Conservation (phyloP, 1,140 invertebrate species). For the Drosophila kohkoa region DNA sequence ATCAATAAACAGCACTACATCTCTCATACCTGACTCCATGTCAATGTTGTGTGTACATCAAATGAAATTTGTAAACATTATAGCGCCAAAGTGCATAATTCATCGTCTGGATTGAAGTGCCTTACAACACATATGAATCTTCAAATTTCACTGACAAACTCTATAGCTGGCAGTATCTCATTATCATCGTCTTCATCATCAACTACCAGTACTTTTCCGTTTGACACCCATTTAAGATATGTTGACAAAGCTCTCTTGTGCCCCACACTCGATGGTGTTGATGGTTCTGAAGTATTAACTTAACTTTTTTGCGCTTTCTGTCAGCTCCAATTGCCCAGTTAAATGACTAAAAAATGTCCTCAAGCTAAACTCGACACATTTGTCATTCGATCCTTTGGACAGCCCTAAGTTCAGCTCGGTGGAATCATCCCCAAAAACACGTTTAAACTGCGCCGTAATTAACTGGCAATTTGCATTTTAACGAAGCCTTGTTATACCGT, state of each 20-base stretch:
- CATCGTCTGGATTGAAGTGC: slow-evolving; percentile 12
- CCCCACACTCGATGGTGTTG: neutral
- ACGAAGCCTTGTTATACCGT: slow-evolving; percentile 17
- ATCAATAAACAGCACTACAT: slow-evolving; percentile 57
- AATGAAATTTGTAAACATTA: slow-evolving; percentile 39
- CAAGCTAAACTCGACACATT: slow-evolving; percentile 45
- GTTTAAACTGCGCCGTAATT: slow-evolving; percentile 50
- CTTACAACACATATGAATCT: slow-evolving; percentile 18
- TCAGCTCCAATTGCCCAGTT: slow-evolving; percentile 9
- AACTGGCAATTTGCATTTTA: slow-evolving; percentile 68
- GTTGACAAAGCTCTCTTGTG: slow-evolving; percentile 49
- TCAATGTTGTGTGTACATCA: slow-evolving; percentile 2
- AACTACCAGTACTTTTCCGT: slow-evolving; percentile 5
- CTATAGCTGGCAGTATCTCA: neutral
- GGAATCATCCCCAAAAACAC: slow-evolving; percentile 9
- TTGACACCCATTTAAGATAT: slow-evolving; percentile 25
- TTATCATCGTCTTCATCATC: slow-evolving; percentile 4
- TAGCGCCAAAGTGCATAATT: slow-evolving; percentile 23
- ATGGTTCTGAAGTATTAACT: slow-evolving; percentile 18
- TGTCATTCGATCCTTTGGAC: slow-evolving; percentile 64
- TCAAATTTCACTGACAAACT: slow-evolving; percentile 16
- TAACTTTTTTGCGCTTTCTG: slow-evolving; percentile 21
- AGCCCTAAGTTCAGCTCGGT: neutral
- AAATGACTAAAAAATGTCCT: slow-evolving; percentile 25
- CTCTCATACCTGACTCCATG: slow-evolving; percentile 43